phyloP scores from a whole-genome alignment of 2,797 vertebrate species.

The Gila robusta region DNA sequence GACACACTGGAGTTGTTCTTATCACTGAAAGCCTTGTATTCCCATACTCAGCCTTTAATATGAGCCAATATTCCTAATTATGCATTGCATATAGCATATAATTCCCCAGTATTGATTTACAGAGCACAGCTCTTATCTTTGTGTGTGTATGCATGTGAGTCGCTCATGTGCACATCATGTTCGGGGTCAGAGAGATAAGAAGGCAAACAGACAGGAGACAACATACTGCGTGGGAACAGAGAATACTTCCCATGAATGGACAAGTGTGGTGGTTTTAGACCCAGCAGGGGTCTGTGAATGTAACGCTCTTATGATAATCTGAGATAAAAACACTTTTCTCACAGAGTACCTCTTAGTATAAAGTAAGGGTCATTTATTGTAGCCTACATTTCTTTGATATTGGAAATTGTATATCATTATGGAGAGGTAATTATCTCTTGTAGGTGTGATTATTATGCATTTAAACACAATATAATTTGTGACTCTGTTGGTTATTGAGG shows the following conservation, averaged over 20 bases:
- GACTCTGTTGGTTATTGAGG: neutral
- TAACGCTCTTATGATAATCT: constrained; percentile 32
- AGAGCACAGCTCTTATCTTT: neutral
- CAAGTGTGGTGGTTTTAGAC: constrained; percentile 15
- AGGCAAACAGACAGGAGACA: constrained; percentile 5
- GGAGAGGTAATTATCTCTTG: constrained; percentile 11
- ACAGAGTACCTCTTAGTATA: neutral
- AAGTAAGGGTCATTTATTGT: neutral
- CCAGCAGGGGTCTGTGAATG: constrained; percentile 28
- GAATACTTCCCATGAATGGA: constrained; percentile 9
- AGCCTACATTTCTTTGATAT: constrained; percentile 18
- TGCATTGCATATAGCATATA: too few species aligned
- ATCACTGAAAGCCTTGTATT: neutral
- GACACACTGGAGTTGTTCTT: neutral
- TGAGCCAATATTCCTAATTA: neutral
- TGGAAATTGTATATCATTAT: constrained; percentile 19
- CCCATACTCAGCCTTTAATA: neutral
- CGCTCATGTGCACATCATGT: neutral
- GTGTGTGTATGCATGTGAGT: constrained; percentile 4
- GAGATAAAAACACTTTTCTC: constrained; percentile 37
- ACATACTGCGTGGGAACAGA: constrained; percentile 13
- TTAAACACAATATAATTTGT: constrained; percentile 5
- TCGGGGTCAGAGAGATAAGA: constrained; percentile 25
- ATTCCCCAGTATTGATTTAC: constrained; percentile 18
- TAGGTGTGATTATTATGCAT: neutral